phyloP scores from a whole-genome alignment of 2,113 vertebrate genomes.

The Triplophysa dalaica region DNA sequence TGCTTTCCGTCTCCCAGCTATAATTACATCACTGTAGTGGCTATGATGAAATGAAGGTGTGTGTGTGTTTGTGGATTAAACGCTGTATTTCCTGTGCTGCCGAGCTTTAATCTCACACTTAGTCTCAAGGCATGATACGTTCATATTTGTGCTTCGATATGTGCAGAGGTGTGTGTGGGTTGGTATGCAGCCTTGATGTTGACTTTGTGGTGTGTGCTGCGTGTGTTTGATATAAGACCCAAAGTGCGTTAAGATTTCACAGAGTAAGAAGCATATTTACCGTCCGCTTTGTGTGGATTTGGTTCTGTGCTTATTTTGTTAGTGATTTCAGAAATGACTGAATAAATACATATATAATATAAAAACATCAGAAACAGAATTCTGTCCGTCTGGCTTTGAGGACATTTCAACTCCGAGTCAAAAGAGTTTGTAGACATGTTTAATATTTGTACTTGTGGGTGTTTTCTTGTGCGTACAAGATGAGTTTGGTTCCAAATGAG shows the following conservation, averaged over 20 bases:
- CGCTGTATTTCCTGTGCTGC: neutral
- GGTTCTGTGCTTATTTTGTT: constrained; percentile 1
- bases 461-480: neutral
- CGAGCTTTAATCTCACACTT: constrained; percentile 15
- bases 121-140: constrained; percentile 17
- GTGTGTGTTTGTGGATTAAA: constrained; percentile 22
- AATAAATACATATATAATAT: constrained; percentile 12
- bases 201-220: constrained; percentile 7
- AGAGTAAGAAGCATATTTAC: constrained; percentile 25
- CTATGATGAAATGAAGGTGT: constrained; percentile 12
- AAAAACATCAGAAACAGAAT: neutral
- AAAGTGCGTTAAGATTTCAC: constrained; percentile 11
- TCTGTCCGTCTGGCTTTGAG: neutral
- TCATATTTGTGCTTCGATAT: neutral
- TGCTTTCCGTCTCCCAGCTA: constrained; percentile 20
- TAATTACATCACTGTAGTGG: neutral
- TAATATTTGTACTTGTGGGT: neutral
- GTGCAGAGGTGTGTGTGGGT: constrained; percentile 21
- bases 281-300: neutral
- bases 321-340: neutral
- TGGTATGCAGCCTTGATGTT: constrained; percentile 13
- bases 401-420: neutral
- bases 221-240: constrained; percentile 5
- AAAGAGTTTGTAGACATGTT: neutral
- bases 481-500: too few relatives aligned